Conservation (phyloP, 1,140 invertebrate species). For the Hylaeus anthracinus region DNA sequence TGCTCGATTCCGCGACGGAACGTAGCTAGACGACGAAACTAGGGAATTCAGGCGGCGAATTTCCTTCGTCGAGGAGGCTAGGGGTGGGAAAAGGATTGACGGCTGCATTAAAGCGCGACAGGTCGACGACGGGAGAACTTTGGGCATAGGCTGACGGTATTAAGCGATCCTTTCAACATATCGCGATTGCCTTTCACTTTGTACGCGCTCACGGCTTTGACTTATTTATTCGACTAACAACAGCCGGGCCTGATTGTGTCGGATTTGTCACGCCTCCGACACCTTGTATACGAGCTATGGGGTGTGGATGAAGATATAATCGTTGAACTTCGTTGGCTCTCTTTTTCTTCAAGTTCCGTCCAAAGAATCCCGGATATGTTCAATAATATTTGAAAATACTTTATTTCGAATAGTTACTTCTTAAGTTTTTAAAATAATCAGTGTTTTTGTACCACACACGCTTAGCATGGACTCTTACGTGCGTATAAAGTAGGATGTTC, state of each 20-base stretch:
- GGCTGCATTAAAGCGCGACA: constrained; percentile 58
- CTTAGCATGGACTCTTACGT: no score
- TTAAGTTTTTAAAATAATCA: no score
- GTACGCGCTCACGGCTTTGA: background rate
- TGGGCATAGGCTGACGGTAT: constrained; percentile 33
- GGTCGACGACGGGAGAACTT: constrained; percentile 41
- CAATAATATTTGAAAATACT: no score
- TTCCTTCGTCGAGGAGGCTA: constrained; percentile 1
- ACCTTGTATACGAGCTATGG: background rate
- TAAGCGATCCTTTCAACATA: constrained; percentile 47
- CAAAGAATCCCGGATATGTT: no score
- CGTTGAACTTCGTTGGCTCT: no score
- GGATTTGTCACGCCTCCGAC: background rate
- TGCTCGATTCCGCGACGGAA: background rate
- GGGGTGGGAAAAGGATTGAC: constrained; percentile 43
- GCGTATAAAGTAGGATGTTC: no score
- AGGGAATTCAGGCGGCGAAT: constrained; percentile 7
- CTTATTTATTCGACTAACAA: constrained; percentile 27
- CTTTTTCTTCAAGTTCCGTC: no score
- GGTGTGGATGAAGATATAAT: background rate
- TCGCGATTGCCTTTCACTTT: constrained; percentile 33
- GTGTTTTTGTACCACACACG: no score
- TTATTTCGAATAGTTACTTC: no score
- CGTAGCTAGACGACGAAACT: background rate
- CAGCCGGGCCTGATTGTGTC: background rate